phyloP scores from a whole-genome alignment of 2,888 invertebrate genomes.

The Eucera pruinosa region DNA sequence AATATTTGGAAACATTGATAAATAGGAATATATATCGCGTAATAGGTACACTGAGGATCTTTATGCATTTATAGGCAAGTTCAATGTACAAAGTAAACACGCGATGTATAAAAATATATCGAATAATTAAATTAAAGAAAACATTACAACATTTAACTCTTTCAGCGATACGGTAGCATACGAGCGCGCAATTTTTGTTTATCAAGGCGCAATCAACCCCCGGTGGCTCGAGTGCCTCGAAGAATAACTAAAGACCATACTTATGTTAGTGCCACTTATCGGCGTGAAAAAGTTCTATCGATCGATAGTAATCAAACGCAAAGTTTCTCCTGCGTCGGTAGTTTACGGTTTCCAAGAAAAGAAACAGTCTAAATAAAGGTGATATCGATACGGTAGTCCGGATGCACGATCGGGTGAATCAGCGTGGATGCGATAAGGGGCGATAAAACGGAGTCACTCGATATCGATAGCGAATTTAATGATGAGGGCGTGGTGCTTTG shows the following conservation, averaged over 20 bases:
- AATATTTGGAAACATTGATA: no score
- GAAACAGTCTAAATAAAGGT: slow-evolving; percentile 48
- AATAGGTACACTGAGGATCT: no score
- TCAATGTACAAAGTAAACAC: no score
- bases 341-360: slow-evolving; percentile 37
- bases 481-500: slow-evolving; percentile 63
- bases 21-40: no score
- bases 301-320: background rate
- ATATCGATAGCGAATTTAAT: slow-evolving; percentile 66
- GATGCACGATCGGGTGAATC: slow-evolving; percentile 66
- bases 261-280: no score
- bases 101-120: no score
- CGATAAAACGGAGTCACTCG: slow-evolving; percentile 61
- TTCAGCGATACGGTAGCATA: no score
- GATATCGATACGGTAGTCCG: slow-evolving; percentile 68
- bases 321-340: background rate
- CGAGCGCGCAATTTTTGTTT: no score
- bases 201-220: background rate
- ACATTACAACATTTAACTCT: no score
- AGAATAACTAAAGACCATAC: background rate
- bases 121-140: no score
- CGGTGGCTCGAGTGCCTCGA: slow-evolving; percentile 1
- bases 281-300: background rate
- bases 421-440: slow-evolving; percentile 58
- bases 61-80: no score